Percentiles rank a stretch among this genome's conserved stretches.
Conservation (phyloP, 2,113 vertebrate species). For the Mus musculus region GRCm39 chr13:26587001-26587500, state of each 20-base stretch:
- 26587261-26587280: background rate
- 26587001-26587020: background rate
- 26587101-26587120: slow-evolving; percentile 24
- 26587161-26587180: background rate
- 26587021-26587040: background rate
- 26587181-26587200: background rate
- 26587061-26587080: background rate
- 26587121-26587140: background rate
- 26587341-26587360: background rate
- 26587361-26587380: background rate
- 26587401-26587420: background rate
- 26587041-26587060: background rate
- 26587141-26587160: background rate
- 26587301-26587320: background rate
- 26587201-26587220: background rate
- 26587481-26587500: background rate
- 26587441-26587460: background rate
- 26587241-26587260: background rate
- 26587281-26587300: background rate
- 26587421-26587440: too few relatives aligned
- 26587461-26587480: background rate
- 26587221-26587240: background rate
- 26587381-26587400: background rate
- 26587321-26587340: background rate
- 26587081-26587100: background rate